These are phyloP conservation scores for Polymixis lichenea DNA, from an alignment of 2,888 invertebrate species.

Conservation along the genomic window DNA sequence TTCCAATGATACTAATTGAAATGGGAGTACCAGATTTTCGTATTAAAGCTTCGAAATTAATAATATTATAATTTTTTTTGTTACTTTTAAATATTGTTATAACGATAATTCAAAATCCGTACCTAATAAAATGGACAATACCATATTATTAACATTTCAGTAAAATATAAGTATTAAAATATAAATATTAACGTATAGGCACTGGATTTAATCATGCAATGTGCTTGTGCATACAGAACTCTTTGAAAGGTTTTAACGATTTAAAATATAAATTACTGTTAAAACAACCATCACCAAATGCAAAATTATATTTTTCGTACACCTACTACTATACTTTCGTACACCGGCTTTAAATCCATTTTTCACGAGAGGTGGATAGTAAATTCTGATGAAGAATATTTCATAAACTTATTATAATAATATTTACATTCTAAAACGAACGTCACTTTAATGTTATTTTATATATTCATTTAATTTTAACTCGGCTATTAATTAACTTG, in stretches of 20 bases:
- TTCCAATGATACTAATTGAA: not conserved
- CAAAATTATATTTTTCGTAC: not conserved
- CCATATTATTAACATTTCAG: not conserved
- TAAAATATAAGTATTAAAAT: too few species aligned
- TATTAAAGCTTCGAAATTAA: not conserved
- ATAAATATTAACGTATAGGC: not conserved
- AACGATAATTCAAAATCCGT: not conserved
- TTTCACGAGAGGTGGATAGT: not conserved
- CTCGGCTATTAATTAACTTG: slow-evolving; percentile 15
- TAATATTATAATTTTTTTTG: not conserved
- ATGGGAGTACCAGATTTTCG: not conserved
- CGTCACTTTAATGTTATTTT: not conserved
- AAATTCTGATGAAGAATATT: not conserved
- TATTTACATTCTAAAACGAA: not conserved
- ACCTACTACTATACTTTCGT: too few species aligned
- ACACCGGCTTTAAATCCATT: slow-evolving; percentile 5
- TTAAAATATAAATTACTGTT: not conserved
- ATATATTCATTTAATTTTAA: slow-evolving; percentile 4
- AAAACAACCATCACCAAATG: not conserved
- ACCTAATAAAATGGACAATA: not conserved
- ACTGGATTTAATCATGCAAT: not conserved
- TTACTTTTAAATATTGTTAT: not conserved
- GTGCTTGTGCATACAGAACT: not conserved
- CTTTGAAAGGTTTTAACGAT: not conserved
- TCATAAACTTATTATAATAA: not conserved